These are phyloP conservation scores for Sweltsa coloradensis DNA, from an alignment of 1,140 invertebrate genomes.

Conservation along the genomic window DNA sequence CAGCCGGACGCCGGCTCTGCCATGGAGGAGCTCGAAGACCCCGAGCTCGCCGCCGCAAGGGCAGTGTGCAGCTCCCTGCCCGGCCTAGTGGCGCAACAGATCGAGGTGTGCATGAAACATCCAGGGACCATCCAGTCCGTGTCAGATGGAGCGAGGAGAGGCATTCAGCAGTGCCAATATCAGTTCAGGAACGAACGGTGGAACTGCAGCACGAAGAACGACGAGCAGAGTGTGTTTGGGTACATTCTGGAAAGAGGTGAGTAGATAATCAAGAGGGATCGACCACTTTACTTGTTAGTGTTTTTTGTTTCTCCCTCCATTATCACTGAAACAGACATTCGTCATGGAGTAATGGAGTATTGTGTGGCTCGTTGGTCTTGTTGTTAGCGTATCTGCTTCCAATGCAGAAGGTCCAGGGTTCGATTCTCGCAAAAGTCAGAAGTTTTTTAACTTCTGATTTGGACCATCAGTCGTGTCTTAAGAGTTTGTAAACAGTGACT, in stretches of 20 bases:
- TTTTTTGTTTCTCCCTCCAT: too few relatives aligned
- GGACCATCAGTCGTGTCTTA: too few relatives aligned
- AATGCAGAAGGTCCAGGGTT: too few relatives aligned
- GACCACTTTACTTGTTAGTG: too few relatives aligned
- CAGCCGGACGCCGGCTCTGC: conserved; percentile 17
- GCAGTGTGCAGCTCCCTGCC: conserved; percentile 25
- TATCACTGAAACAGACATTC: too few relatives aligned
- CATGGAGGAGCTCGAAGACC: conserved; percentile 17
- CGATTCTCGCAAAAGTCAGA: too few relatives aligned
- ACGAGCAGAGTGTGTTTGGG: conserved; percentile 32
- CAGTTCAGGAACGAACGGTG: conserved; percentile 44
- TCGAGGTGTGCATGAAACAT: conserved; percentile 36
- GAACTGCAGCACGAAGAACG: conserved; percentile 38
- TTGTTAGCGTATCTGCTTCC: too few relatives aligned
- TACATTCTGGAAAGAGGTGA: conserved; percentile 32
- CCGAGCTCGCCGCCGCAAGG: conserved; percentile 20
- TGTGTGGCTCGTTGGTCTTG: too few relatives aligned
- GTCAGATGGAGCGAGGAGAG: conserved; percentile 36
- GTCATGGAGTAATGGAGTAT: too few relatives aligned
- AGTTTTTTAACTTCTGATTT: too few relatives aligned
- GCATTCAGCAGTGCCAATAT: conserved; percentile 40
- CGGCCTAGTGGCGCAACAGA: conserved; percentile 32
- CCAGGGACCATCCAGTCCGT: conserved; percentile 37
- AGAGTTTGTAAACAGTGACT: too few relatives aligned
- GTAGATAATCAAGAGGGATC: too few relatives aligned